Base-by-base conservation (phyloP, 1,140 invertebrate species). In the Trichonephila clavata region DNA sequence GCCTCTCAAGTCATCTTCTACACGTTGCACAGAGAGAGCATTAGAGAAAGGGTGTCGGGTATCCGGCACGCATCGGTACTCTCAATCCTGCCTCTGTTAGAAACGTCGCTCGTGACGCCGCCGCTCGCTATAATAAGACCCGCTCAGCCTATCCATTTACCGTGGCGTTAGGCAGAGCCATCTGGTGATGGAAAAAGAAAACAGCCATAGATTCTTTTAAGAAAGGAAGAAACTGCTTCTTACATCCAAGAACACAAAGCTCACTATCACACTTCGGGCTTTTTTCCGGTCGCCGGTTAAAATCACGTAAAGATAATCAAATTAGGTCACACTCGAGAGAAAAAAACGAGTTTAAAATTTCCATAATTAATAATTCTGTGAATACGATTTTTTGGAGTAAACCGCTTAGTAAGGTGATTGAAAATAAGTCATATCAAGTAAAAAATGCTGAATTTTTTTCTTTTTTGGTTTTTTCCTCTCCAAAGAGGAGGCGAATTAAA, bases 1-100 rank as follows among this genome's bases (percentile, higher is more conserved):
- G 32, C 24, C 71, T 77, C 71, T 77, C 32, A 77, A 77, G 71
- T 77, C 71, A 77, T 77, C 71, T 77, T 77, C 71, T 18, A 77
- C 71, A 77, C 71, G 71, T 27, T 77, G 71, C 71, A 77, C 71
- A 77, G 16, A 18, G 32, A 13, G 71, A 77, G 71, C 27, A 32
- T 77, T 77, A 77, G 32, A 77, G 32, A 77, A 39, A 18, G 71
- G 32, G 32, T 77, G 71, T 16, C 24, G 21, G 32, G 32, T 68
- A 68, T 68, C 65, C 71, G 24, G 71, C 71, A 77, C 71, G 27
- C 71, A 77, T 77, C 71, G 39, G 71, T 77, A 32, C 71, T 32
- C 71, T 32, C 71, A 77, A 77, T 32, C 71, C 71, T 32, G 18
- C 71, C 14, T 77, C 71, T 6, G 71, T 32, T 39, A 27, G 71